Evolutionary conservation across 2,888 invertebrate species (phyloP).

Genomic region (Drosophila tanythrix): DNA sequence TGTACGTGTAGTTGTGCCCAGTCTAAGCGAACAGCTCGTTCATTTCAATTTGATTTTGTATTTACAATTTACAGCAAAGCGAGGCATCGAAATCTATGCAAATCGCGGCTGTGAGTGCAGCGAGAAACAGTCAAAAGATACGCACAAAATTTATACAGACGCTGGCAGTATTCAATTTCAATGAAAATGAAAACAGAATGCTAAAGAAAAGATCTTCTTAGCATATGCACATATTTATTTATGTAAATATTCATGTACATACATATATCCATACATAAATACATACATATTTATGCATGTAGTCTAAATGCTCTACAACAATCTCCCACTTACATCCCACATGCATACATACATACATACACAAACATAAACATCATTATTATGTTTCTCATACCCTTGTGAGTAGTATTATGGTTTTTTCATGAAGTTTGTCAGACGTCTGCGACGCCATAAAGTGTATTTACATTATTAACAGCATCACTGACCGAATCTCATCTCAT

Average conservation of each 20-base stretch:
- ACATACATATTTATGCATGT: neutral
- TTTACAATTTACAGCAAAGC: constrained; percentile 50
- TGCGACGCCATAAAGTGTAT: neutral
- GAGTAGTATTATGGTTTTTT: neutral
- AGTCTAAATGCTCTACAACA: neutral
- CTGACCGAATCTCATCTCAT: neutral
- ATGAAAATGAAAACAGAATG: constrained; percentile 55
- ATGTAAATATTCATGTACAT: constrained; percentile 29
- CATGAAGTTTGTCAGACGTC: no score
- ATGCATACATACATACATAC: neutral
- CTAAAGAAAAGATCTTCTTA: constrained; percentile 40
- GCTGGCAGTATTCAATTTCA: constrained; percentile 66
- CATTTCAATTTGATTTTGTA: constrained; percentile 25
- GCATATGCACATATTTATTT: constrained; percentile 28
- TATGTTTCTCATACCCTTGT: neutral
- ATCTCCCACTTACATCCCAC: neutral
- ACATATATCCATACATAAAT: neutral
- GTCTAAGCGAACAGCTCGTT: neutral
- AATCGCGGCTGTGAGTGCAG: constrained; percentile 28
- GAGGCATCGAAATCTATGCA: constrained; percentile 49
- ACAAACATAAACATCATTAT: neutral
- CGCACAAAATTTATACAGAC: constrained; percentile 31
- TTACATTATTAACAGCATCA: neutral
- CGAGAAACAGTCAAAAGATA: constrained; percentile 38
- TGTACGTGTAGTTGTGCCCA: neutral